Percentiles rank a stretch among this genome's conserved stretches.
phyloP scores from a whole-genome alignment of 2,888 invertebrate genomes.

The Pimpla rufipes region DNA sequence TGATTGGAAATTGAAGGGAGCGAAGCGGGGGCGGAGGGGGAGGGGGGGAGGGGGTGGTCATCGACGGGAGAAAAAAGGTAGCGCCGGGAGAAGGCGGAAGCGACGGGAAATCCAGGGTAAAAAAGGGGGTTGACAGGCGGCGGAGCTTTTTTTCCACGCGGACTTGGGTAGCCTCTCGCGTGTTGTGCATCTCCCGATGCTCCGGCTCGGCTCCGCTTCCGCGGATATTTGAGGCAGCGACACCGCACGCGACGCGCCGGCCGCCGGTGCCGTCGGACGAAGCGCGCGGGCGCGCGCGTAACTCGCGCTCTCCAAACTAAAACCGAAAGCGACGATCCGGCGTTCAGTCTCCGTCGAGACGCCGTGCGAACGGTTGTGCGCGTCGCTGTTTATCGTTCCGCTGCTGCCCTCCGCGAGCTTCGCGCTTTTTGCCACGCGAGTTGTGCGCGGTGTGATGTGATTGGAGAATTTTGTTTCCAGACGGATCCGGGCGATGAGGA shows the following conservation, averaged over 20 bases:
- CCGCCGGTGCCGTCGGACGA: constrained; percentile 20
- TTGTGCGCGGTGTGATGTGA: neutral
- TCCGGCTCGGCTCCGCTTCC: neutral
- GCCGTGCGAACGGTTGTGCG: constrained; percentile 65
- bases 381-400: neutral
- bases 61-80: constrained; percentile 20
- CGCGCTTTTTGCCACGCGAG: neutral
- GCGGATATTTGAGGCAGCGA: neutral
- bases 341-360: constrained; percentile 72
- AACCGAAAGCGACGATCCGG: constrained; percentile 59
- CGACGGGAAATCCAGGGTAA: neutral
- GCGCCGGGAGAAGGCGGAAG: neutral
- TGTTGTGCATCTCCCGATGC: neutral
- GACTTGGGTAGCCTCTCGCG: neutral
- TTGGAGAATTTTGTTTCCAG: no score
- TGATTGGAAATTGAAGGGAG: constrained; percentile 49
- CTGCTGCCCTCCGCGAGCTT: neutral
- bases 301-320: constrained; percentile 54
- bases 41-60: constrained; percentile 24
- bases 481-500: no score
- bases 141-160: neutral
- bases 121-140: constrained; percentile 19
- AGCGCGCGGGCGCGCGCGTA: constrained; percentile 56
- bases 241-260: neutral
- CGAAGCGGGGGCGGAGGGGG: neutral